Conservation (phyloP, 2,888 invertebrate species). For the Alentia gelatinosa region DNA sequence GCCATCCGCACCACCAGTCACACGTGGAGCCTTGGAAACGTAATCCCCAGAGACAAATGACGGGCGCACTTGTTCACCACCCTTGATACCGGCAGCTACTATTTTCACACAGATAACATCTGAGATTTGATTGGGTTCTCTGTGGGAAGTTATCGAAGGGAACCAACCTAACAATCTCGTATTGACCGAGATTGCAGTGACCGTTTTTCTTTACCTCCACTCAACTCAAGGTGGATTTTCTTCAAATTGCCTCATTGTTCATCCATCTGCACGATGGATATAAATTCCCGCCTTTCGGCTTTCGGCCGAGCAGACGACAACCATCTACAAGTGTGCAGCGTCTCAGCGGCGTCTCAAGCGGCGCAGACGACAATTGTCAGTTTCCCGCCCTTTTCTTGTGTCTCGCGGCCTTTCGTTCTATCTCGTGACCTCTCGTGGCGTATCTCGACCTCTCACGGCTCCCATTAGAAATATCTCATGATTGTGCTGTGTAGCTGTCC, state of each 20-base stretch:
- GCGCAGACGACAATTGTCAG: not conserved
- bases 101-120: not conserved
- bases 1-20: not conserved
- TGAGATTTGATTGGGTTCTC: not conserved
- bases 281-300: no score
- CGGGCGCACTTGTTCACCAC: not conserved
- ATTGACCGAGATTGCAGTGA: not conserved
- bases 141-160: not conserved
- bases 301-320: not conserved
- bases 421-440: not conserved
- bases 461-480: no score
- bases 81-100: not conserved
- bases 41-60: not conserved
- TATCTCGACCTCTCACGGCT: no score
- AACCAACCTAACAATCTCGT: not conserved
- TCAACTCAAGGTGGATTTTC: no score
- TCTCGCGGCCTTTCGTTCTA: not conserved
- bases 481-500: no score
- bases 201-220: not conserved
- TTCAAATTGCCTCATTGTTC: no score
- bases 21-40: not conserved
- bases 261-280: no score
- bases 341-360: no score
- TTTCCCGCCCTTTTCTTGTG: not conserved
- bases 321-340: slow-evolving; percentile 1